These are phyloP conservation scores for Rhynchomys soricoides DNA, from an alignment of 2,113 vertebrate genomes.

Conservation along the genomic window DNA sequence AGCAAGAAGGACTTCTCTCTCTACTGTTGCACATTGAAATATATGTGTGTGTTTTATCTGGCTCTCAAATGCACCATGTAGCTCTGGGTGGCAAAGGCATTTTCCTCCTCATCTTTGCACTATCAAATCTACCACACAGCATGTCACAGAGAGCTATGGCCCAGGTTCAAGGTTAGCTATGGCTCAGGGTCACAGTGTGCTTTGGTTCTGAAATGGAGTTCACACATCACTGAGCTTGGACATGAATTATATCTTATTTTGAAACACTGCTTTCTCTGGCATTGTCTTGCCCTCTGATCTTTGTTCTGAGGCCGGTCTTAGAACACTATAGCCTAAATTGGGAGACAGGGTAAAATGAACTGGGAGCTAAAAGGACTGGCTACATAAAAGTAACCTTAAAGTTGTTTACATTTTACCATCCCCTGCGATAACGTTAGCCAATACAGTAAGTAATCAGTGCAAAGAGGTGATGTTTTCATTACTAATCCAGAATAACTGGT, in stretches of 20 bases:
- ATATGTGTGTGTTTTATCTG: not conserved
- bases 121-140: not conserved
- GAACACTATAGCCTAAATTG: not conserved
- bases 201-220: not conserved
- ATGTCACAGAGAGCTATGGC: not conserved
- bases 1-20: not conserved
- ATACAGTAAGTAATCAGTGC: constrained; percentile 44
- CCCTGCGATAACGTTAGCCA: constrained; percentile 46
- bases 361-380: not conserved
- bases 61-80: not conserved
- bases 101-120: not conserved
- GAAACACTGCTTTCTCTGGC: not conserved
- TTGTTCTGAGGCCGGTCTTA: not conserved
- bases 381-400: not conserved
- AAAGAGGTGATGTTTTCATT: constrained; percentile 49
- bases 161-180: not conserved
- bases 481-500: constrained; percentile 61
- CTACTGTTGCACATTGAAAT: not conserved
- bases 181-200: not conserved
- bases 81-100: not conserved
- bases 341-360: constrained; percentile 24
- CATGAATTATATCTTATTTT: not conserved
- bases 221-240: not conserved
- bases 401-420: constrained; percentile 53
- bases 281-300: not conserved